Percentiles rank a stretch among this genome's conserved stretches.
These are phyloP conservation scores for Epizoanthus stellaris DNA, from an alignment of 92 coral and sea anemone species.

Conservation along the genomic window DNA sequence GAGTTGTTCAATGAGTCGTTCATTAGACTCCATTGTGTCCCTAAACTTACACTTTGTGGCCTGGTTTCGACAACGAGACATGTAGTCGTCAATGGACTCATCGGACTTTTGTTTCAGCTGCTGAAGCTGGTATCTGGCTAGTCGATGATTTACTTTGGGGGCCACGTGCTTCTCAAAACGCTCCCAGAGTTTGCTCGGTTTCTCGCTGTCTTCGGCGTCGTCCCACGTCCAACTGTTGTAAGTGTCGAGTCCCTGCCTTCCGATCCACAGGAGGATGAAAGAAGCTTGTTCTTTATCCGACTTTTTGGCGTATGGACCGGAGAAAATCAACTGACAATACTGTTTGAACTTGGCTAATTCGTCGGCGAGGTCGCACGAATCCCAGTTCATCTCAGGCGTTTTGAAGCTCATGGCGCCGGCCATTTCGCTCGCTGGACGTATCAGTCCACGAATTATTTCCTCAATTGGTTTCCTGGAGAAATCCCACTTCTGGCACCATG, in stretches of 20 bases:
- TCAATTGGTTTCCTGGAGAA: neutral
- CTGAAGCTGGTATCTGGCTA: slow-evolving; percentile 62
- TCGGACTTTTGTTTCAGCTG: slow-evolving; percentile 55
- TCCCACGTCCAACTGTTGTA: slow-evolving; percentile 55
- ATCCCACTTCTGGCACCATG: too few relatives aligned
- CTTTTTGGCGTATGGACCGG: slow-evolving; percentile 54
- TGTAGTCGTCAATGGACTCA: slow-evolving; percentile 57
- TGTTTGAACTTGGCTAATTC: slow-evolving; percentile 55
- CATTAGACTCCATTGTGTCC: slow-evolving; percentile 58
- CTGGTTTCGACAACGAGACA: slow-evolving; percentile 66
- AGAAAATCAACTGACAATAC: slow-evolving; percentile 54
- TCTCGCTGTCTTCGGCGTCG: slow-evolving; percentile 42
- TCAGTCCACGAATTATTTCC: neutral
- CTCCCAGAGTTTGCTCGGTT: slow-evolving; percentile 57
- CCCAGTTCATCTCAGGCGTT: slow-evolving; percentile 57
- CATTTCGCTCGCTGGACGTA: slow-evolving; percentile 8
- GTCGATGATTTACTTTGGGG: slow-evolving; percentile 61
- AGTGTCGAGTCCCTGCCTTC: slow-evolving; percentile 47
- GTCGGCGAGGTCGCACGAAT: slow-evolving; percentile 33
- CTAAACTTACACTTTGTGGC: slow-evolving; percentile 68
- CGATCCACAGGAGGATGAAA: slow-evolving; percentile 53
- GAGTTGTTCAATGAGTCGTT: slow-evolving; percentile 67
- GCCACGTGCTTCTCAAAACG: slow-evolving; percentile 61
- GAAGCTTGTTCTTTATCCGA: slow-evolving; percentile 41
- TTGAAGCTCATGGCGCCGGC: slow-evolving; percentile 34